Percentiles rank a stretch among this genome's conserved stretches.
These are phyloP conservation scores for Diorhabda elongata DNA, from an alignment of 1,140 invertebrate genomes.

Conservation along the genomic window DNA sequence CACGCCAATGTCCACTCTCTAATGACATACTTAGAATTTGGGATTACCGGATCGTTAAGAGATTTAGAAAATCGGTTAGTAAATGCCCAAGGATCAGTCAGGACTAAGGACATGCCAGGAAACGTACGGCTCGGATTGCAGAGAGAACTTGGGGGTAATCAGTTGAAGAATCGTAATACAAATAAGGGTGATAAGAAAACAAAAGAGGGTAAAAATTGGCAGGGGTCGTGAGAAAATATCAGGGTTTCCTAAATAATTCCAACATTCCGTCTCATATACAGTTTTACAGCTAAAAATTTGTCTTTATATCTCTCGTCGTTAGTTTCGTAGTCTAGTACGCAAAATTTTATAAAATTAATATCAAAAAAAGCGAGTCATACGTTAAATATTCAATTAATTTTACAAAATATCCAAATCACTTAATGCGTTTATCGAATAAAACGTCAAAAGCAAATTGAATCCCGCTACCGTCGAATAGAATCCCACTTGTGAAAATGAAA, in stretches of 20 bases:
- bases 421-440: too few relatives aligned
- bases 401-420: too few relatives aligned
- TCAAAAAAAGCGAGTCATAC: too few relatives aligned
- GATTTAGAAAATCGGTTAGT: slow-evolving; percentile 29
- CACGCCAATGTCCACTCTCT: neutral
- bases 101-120: slow-evolving; percentile 15
- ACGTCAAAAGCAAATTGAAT: too few relatives aligned
- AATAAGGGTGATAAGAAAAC: neutral
- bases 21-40: neutral
- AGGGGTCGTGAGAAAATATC: slow-evolving; percentile 1
- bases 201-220: slow-evolving; percentile 2
- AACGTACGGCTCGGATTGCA: neutral
- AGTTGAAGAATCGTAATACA: neutral
- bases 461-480: too few relatives aligned
- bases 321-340: too few relatives aligned
- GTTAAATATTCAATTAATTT: too few relatives aligned
- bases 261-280: too few relatives aligned
- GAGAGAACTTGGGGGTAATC: neutral
- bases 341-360: too few relatives aligned
- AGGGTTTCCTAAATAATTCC: neutral
- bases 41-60: slow-evolving; percentile 1
- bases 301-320: too few relatives aligned
- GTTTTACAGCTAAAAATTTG: too few relatives aligned
- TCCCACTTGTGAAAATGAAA: too few relatives aligned
- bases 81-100: slow-evolving; percentile 31